Percentiles rank a stretch among this genome's conserved stretches.
Evolutionary conservation across 2,888 invertebrate genomes (phyloP).

Genomic region (Ectemnius cavifrons): DNA sequence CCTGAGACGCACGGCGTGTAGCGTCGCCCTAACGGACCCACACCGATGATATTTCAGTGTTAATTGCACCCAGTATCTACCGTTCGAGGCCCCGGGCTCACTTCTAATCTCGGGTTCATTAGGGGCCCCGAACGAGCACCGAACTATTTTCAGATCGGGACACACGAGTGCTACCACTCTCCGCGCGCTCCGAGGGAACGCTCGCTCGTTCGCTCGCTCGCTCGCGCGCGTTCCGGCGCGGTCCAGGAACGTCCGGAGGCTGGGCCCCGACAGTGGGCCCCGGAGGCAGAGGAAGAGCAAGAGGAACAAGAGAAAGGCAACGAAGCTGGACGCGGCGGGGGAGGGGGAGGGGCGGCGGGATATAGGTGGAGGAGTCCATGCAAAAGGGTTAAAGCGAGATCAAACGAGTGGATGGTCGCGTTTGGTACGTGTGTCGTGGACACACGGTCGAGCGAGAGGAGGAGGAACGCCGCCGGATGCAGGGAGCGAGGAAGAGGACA

Average conservation of each 20-base stretch:
- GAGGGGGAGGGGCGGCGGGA: slow-evolving; percentile 8
- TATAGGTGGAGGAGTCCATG: slow-evolving; percentile 22
- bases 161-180: slow-evolving; percentile 45
- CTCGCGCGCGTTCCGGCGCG: not conserved
- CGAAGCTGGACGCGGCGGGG: slow-evolving; percentile 16
- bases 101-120: slow-evolving; percentile 76
- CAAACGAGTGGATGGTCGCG: slow-evolving; percentile 19
- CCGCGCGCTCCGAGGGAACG: slow-evolving; percentile 26
- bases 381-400: slow-evolving; percentile 28
- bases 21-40: slow-evolving; percentile 62
- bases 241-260: slow-evolving; percentile 14
- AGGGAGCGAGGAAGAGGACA: slow-evolving; percentile 27
- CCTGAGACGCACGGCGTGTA: slow-evolving; percentile 54
- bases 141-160: slow-evolving; percentile 67
- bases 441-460: slow-evolving; percentile 13
- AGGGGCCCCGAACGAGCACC: slow-evolving; percentile 61
- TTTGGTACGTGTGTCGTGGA: slow-evolving; percentile 43
- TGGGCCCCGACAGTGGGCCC: slow-evolving; percentile 28
- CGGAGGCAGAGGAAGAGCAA: not conserved
- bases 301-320: slow-evolving; percentile 6
- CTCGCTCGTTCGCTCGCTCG: not conserved
- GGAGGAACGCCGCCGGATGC: slow-evolving; percentile 23
- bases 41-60: slow-evolving; percentile 75
- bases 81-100: slow-evolving; percentile 61
- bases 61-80: slow-evolving; percentile 74